Evolutionary conservation across 1,140 invertebrate genomes (phyloP).

Genomic region (Drosophila equinoxialis): DNA sequence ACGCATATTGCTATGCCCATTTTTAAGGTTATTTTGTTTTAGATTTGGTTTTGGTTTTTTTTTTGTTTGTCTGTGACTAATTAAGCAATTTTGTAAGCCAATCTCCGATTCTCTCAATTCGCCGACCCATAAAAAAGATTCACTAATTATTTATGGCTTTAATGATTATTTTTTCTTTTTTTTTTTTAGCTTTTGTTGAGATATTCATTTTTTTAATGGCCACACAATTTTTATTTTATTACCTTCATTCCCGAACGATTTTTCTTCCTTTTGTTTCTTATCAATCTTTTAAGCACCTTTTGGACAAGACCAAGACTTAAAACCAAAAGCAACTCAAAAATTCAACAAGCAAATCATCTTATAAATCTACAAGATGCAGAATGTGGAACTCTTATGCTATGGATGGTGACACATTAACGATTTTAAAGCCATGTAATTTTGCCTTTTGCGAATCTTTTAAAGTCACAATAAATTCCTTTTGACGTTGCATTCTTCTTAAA

Average conservation of each 20-base stretch:
- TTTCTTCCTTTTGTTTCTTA: slow-evolving; percentile 36
- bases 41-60: too few relatives aligned
- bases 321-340: not conserved
- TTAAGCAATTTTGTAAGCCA: slow-evolving; percentile 76
- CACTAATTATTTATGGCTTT: slow-evolving; percentile 75
- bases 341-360: not conserved
- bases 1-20: slow-evolving; percentile 60
- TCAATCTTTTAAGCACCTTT: slow-evolving; percentile 3
- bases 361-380: slow-evolving; percentile 4
- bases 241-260: not conserved
- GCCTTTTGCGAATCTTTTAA: too few relatives aligned
- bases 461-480: too few relatives aligned
- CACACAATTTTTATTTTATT: slow-evolving; percentile 47
- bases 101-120: slow-evolving; percentile 40
- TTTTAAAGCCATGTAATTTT: not conserved
- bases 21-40: slow-evolving; percentile 1
- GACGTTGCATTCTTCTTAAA: too few relatives aligned
- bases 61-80: slow-evolving; percentile 58
- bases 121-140: slow-evolving; percentile 36
- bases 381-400: not conserved
- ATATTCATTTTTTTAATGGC: slow-evolving; percentile 54
- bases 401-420: not conserved
- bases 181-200: slow-evolving; percentile 41
- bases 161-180: slow-evolving; percentile 65
- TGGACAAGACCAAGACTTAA: not conserved